Base-by-base conservation (phyloP, 2,888 invertebrate genomes). In the Drosophila paracracens region DNA sequence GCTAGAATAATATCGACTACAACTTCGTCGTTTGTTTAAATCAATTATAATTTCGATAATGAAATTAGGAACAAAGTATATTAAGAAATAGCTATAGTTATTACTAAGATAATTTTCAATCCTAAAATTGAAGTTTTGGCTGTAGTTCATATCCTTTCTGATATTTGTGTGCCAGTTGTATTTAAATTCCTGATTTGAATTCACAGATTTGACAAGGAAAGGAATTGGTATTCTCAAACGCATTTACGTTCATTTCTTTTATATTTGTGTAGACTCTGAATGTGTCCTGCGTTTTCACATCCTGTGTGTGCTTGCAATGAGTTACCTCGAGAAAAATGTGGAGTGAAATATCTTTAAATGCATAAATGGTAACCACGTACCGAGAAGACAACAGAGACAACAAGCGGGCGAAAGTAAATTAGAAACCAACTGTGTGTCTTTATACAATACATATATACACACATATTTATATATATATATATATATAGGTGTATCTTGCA, bases 401-500 rank as follows among this genome's bases (percentile, higher is more conserved):
- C 57, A 54, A 38, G n/a, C 38, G 27, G 33, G 69, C 53, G 71
- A 79, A 87, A 82, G 88, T 83, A 88, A 80, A 82, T 88, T 88
- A 80, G 83, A 80, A 82, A 70, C 68, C 66, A 64, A 79, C 69
- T 75, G 77, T 63, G 75, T 54, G 53, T 66, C 48, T 59, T 33
- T 65, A 59, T 67, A 53, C 63, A 61, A 63, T 33, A 21, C 7
- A 52, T 4, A 52, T 5, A 16, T 6, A 31, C 6, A 29, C 1
- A 29, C 6, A 18, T 33, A 25, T 29, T 10, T 50, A 10, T 50
- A 6, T 46, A 13, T 46, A 0, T 5, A 40, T n/a, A 5, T 10
- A 16, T 10, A 18, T 53, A 16, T 35, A 56, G 13, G 18, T 38
- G 36, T 56, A 18, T 27, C 18, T 16, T 16, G 25, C 8, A 11